phyloP scores from a whole-genome alignment of 2,888 invertebrate genomes.

The Agrochola lota region DNA sequence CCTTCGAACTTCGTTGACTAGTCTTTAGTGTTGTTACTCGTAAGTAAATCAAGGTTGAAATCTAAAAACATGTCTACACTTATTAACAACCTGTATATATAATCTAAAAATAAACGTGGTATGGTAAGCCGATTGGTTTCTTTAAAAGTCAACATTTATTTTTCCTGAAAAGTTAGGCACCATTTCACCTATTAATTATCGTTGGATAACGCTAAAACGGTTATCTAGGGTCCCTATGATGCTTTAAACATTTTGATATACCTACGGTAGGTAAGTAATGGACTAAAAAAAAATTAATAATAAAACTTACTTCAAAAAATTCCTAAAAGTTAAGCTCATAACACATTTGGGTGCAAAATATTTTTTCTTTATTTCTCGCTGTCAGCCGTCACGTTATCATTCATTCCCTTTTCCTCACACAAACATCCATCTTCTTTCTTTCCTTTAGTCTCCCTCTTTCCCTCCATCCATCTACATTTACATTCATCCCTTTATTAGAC shows the following conservation, averaged over 20 bases:
- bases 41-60: constrained; percentile 21
- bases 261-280: not conserved
- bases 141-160: not conserved
- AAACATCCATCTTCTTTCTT: not conserved
- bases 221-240: not conserved
- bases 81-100: constrained; percentile 5
- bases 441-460: not conserved
- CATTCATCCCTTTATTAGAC: not conserved
- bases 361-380: not conserved
- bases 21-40: not conserved
- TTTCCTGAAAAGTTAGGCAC: not conserved
- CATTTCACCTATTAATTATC: not conserved
- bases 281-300: not conserved
- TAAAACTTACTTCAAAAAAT: not conserved
- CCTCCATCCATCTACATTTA: not conserved
- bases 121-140: not conserved
- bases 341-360: not conserved
- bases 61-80: constrained; percentile 1
- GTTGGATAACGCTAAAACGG: not conserved
- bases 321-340: not conserved
- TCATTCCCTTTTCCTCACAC: not conserved
- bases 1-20: not conserved
- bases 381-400: constrained; percentile 5
- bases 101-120: constrained; percentile 3
- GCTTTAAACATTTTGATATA: not conserved